Base-by-base conservation (phyloP, 1,140 invertebrate species). In the Lepidurus apus region DNA sequence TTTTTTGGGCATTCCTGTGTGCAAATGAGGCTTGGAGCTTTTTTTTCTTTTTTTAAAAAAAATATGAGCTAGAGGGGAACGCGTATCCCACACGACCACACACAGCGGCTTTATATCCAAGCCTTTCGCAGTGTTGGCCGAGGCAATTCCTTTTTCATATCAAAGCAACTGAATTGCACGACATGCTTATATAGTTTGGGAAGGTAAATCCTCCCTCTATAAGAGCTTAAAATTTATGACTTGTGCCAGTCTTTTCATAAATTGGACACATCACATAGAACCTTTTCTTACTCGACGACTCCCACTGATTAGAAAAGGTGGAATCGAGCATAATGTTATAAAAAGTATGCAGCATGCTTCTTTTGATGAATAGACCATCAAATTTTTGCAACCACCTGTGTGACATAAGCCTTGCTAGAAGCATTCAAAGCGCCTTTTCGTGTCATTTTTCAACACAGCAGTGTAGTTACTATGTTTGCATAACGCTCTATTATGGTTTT, bases 281-380 rank as follows among this genome's bases (percentile, higher is more conserved):
- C 8, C 13, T 21, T 65, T 17, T 65, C 13, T 65, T 65, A n/a
- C 53, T 21, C 21, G 53, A 17, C 53, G 21, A 65, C 53, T 65
- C 53, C 53, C 53, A 65, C 53, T 65, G 53, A 65, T 65, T 65
- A 65, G 53, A 65, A 65, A 65, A 21, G 53, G 53, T 65, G 21
- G 53, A 65, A 65, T 65, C 53, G n/a, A 65, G 53, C 53, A 65
- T 65, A 17, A 65, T 7, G 45, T 6, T n/a, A 65, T 65, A 65
- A 65, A 65, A n/a, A 21, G 53, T 13, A 21, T 65, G 53, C 17
- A 65, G 53, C 7, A 21, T 21, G 17, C 21, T 65, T 65, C 0
- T 13, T 7, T 13, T 65, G 53, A 65, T 65, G 53, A 65, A 65
- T 65, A 7, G 53, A 9, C 13, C 53, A 13, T 7, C 53, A 17